phyloP scores from a whole-genome alignment of 92 coral and sea anemone species.

The Zoanthus sansibaricus region DNA sequence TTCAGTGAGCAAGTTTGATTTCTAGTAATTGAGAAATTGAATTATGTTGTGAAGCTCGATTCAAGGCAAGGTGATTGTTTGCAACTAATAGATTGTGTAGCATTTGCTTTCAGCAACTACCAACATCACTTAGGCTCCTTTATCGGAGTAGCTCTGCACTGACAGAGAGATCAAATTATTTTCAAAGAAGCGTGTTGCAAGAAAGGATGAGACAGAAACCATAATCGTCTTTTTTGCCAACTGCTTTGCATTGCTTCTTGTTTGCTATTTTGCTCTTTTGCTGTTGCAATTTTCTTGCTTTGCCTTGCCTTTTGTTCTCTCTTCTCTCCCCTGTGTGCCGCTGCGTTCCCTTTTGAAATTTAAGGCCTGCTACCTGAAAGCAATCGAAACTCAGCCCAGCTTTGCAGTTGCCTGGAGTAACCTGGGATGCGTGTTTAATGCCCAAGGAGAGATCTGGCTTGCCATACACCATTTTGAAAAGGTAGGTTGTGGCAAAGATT shows the following conservation, averaged over 20 bases:
- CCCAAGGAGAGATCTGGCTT: constrained; percentile 99
- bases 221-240: constrained; percentile 88
- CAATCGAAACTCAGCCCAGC: constrained; percentile 99
- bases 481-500: constrained; percentile 52
- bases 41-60: neutral
- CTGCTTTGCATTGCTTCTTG: constrained; percentile 51
- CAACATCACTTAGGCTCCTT: constrained; percentile 47
- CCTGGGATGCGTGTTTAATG: constrained; percentile 99
- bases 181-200: constrained; percentile 71
- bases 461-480: constrained; percentile 99
- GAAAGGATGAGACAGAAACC: constrained; percentile 99
- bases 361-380: constrained; percentile 99
- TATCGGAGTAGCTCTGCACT: constrained; percentile 31
- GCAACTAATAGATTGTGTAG: constrained; percentile 71
- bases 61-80: constrained; percentile 67
- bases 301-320: constrained; percentile 76
- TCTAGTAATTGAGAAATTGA: constrained; percentile 13
- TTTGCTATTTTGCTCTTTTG: constrained; percentile 89
- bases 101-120: constrained; percentile 75
- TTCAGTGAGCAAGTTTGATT: constrained; percentile 13
- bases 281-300: constrained; percentile 71
- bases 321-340: constrained; percentile 91
- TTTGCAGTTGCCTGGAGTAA: constrained; percentile 99
- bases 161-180: constrained; percentile 56
- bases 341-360: constrained; percentile 70